Base-by-base conservation (phyloP, 2,888 invertebrate species). In the Hydropsyche betteni region DNA sequence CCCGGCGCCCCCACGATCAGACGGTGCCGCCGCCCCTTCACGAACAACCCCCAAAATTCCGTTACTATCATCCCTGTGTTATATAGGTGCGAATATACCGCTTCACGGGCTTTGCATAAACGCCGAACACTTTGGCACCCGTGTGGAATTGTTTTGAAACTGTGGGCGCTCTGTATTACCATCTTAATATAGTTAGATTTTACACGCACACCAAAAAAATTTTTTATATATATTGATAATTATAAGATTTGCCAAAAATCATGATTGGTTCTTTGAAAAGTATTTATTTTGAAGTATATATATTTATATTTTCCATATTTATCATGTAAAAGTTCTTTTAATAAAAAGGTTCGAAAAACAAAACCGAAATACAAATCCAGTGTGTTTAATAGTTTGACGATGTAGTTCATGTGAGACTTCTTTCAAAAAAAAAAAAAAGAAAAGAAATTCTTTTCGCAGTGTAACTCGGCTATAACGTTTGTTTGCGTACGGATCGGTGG, bases 261-360 rank as follows among this genome's bases (percentile, higher is more conserved):
- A 86, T 81, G 44, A 44, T 44, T 44, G 44, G 44, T 44, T 44
- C 7, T 44, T 44, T 44, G 44, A 44, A 44, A 6, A 44, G 10
- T 44, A 44, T 44, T 44, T 44, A 44, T 44, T 44, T 85, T 87
- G 24, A 24, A 24, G 24, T 24, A 87, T 85, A 85, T 87, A 87
- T 86, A 86, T 85, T 86, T 86, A 86, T 85, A 85, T 86, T 85
- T 84, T 87, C 87, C 85, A 86, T 86, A 86, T 86, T 85, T 83
- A 82, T 73, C 74, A 8, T 85, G 85, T 83, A 81, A 85, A 85
- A 84, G 83, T 84, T 84, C 83, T 83, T 84, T 85, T 85, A 85
- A 83, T 84, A 84, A 81, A 84, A 85, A 85, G 84, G 83, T 80
- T 80, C 81, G 86, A 85, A 85, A 86, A 86, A 24, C 24, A 24